Percentiles rank a stretch among this genome's conserved stretches.
Conservation (phyloP, 2,113 vertebrate genomes). For the Eublepharis macularius region DNA sequence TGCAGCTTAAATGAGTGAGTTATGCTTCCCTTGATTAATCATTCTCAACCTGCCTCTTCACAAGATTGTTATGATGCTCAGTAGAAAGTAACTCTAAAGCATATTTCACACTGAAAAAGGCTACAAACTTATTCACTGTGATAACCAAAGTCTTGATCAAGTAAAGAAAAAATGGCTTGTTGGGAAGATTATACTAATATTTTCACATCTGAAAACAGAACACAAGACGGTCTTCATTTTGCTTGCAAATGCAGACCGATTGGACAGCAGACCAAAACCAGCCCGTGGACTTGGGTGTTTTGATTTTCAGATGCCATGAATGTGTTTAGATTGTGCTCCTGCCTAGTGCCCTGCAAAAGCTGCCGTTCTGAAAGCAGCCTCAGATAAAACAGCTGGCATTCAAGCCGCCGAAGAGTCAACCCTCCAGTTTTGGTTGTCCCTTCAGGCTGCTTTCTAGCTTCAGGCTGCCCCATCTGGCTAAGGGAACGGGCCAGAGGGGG, state of each 20-base stretch:
- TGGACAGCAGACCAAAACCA: not conserved
- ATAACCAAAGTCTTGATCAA: not conserved
- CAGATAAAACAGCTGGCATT: constrained; percentile 14
- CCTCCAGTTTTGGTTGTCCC: rapidly evolving
- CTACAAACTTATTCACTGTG: not conserved
- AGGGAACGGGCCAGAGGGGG: not conserved
- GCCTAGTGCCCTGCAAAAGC: not conserved
- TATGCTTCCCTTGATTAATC: not conserved
- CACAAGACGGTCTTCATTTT: not conserved
- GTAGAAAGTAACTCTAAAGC: not conserved
- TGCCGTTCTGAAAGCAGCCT: not conserved
- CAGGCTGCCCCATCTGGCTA: not conserved
- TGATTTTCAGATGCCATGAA: not conserved
- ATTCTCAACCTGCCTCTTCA: not conserved
- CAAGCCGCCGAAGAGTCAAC: rapidly evolving
- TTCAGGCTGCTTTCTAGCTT: not conserved
- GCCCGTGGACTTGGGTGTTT: not conserved
- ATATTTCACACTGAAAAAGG: not conserved
- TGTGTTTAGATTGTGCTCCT: not conserved
- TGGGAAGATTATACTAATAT: not conserved
- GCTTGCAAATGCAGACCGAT: not conserved
- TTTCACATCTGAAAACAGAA: not conserved
- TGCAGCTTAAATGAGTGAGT: not conserved
- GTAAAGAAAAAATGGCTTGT: not conserved
- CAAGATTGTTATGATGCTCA: not conserved